Conservation (phyloP, 2,113 vertebrate genomes). For the Poecile atricapillus region DNA sequence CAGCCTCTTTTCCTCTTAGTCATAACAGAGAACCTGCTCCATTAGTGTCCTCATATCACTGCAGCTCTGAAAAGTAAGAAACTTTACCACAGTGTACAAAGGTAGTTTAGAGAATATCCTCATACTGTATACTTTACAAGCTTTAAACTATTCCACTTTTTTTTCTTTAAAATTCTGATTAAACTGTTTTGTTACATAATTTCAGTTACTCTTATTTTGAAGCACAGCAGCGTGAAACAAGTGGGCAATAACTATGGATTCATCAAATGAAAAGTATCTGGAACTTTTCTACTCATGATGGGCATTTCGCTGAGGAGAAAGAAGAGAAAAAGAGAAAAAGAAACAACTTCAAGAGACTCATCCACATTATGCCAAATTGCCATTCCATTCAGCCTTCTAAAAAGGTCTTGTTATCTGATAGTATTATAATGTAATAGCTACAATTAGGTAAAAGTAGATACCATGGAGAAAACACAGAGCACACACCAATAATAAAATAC, state of each 20-base stretch:
- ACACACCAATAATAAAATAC: neutral
- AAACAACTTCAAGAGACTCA: neutral
- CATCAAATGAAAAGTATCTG: neutral
- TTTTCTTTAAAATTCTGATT: neutral
- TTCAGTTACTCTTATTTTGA: neutral
- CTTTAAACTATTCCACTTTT: neutral
- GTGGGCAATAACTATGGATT: neutral
- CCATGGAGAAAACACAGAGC: neutral
- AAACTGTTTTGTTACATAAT: neutral
- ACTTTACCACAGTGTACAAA: neutral
- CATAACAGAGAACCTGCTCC: neutral
- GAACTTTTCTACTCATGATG: neutral
- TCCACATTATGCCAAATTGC: neutral
- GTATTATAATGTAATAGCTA: neutral
- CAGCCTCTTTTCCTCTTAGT: neutral
- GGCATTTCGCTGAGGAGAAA: neutral
- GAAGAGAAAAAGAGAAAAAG: neutral
- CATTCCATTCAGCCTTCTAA: neutral
- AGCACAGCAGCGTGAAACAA: neutral
- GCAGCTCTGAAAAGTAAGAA: neutral
- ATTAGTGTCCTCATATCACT: neutral
- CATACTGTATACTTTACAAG: neutral
- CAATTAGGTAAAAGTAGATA: slow-evolving; percentile 8
- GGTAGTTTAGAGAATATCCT: neutral
- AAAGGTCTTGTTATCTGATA: neutral